phyloP scores from a whole-genome alignment of 2,888 invertebrate genomes.

The Psylliodes chrysocephalus region DNA sequence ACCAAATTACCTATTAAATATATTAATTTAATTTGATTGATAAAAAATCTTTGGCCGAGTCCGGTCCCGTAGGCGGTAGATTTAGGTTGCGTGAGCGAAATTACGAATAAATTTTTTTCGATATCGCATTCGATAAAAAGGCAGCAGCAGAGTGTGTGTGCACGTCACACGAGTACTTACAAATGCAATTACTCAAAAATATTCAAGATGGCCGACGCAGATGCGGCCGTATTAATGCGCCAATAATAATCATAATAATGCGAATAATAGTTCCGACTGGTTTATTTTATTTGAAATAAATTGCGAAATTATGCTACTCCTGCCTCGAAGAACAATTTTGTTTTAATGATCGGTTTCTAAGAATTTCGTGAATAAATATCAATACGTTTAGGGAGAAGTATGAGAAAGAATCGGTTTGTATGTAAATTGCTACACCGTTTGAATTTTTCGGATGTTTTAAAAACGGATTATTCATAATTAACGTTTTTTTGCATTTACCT shows the following conservation, averaged over 20 bases:
- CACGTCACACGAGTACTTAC: constrained; percentile 56
- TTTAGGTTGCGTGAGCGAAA: constrained; percentile 9
- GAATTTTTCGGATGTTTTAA: no score
- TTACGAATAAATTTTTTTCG: constrained; percentile 11
- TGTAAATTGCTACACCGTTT: no score
- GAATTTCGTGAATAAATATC: constrained; percentile 32
- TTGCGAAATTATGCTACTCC: constrained; percentile 22
- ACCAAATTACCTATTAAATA: no score
- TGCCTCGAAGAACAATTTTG: constrained; percentile 27
- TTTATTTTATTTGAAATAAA: constrained; percentile 21
- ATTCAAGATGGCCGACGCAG: constrained; percentile 57
- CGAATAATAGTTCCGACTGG: constrained; percentile 12
- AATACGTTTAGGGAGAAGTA: constrained; percentile 4
- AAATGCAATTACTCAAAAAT: constrained; percentile 56
- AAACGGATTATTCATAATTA: no score
- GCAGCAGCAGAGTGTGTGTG: no score
- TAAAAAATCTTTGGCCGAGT: no score
- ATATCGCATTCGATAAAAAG: constrained; percentile 11
- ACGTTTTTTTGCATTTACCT: no score
- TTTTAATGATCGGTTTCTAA: constrained; percentile 7
- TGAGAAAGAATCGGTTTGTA: background rate
- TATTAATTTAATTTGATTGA: no score
- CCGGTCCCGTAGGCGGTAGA: no score
- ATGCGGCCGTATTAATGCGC: constrained; percentile 41
- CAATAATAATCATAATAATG: constrained; percentile 25